These are phyloP conservation scores for Odocoileus virginianus DNA, from an alignment of 2,113 vertebrate genomes.

Conservation along the genomic window DNA sequence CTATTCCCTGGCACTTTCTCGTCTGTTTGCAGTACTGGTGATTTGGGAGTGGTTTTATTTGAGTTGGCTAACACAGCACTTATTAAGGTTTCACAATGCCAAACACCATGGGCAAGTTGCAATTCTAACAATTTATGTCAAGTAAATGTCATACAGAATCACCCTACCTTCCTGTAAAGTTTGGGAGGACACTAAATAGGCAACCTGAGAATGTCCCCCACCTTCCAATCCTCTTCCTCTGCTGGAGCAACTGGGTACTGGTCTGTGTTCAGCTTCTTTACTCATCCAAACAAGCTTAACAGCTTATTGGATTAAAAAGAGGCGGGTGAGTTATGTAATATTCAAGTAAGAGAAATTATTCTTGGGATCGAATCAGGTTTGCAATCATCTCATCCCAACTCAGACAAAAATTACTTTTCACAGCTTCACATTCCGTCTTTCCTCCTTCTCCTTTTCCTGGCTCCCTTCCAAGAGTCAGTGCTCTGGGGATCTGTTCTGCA, in stretches of 20 bases:
- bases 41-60: slow-evolving; percentile 29
- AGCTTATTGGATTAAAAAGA: background rate
- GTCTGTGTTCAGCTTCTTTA: background rate
- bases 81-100: background rate
- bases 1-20: background rate
- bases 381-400: background rate
- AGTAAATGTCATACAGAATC: background rate
- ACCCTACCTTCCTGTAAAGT: background rate
- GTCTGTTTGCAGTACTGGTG: background rate
- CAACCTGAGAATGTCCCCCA: background rate
- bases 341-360: background rate
- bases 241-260: background rate
- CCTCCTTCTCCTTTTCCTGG: background rate
- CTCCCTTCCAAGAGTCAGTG: background rate
- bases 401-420: background rate
- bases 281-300: background rate
- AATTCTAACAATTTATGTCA: slow-evolving; percentile 17
- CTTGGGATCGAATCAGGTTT: background rate
- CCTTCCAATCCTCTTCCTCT: background rate
- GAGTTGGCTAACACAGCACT: background rate
- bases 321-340: background rate
- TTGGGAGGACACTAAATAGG: background rate
- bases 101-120: background rate
- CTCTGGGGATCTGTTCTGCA: background rate
- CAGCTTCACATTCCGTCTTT: background rate